These are phyloP conservation scores for Strigamia crassipes DNA, from an alignment of 2,888 invertebrate species.

Conservation along the genomic window DNA sequence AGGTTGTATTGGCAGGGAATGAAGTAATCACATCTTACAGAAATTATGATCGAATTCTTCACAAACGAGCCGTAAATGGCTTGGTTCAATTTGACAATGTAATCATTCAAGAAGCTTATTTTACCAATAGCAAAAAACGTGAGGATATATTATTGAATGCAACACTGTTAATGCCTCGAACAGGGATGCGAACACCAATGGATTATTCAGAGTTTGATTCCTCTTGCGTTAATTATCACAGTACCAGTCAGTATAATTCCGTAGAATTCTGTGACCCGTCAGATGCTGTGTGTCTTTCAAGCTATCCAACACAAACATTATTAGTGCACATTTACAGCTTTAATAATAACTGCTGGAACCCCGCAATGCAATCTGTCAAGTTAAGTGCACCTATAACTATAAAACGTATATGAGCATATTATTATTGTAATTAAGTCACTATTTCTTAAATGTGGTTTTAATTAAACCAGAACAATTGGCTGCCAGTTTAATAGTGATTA, in stretches of 20 bases:
- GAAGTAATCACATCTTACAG: not conserved
- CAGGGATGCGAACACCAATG: not conserved
- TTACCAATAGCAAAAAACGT: not conserved
- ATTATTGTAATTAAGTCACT: not conserved
- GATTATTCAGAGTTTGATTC: not conserved
- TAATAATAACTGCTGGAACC: too few relatives aligned
- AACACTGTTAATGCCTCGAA: not conserved
- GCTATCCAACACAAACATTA: too few relatives aligned
- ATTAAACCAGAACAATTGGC: not conserved
- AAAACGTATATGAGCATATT: not conserved
- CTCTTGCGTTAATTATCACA: not conserved
- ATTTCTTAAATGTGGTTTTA: too few relatives aligned
- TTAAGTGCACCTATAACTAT: not conserved
- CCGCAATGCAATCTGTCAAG: not conserved
- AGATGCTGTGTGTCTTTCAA: too few relatives aligned
- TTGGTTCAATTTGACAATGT: not conserved
- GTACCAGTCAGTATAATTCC: not conserved
- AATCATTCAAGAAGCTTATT: not conserved
- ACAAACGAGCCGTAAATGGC: not conserved
- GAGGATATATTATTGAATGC: slow-evolving; percentile 1
- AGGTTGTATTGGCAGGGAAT: not conserved
- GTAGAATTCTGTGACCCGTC: not conserved
- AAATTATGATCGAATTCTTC: slow-evolving; percentile 14
- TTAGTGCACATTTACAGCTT: too few relatives aligned
- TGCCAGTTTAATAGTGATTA: not conserved